Conservation (phyloP, 2,113 vertebrate genomes). For the Drymodes brunneopygia region DNA sequence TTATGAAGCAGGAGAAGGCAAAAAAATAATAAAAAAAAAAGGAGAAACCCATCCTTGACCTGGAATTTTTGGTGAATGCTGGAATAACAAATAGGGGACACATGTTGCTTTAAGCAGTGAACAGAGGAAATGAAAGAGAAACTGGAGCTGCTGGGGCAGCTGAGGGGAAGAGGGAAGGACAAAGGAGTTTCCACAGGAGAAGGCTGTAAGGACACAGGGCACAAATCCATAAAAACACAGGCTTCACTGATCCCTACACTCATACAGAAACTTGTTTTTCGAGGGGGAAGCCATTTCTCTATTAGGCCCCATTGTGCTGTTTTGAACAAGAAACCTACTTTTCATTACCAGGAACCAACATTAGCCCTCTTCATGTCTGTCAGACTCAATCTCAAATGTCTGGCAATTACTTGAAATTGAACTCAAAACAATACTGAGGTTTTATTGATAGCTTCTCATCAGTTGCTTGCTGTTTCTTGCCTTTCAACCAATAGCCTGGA, state of each 20-base stretch:
- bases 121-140: not conserved
- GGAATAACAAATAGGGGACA: not conserved
- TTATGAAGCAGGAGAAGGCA: not conserved
- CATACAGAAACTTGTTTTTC: not conserved
- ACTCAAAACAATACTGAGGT: conserved; percentile 21
- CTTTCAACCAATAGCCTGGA: conserved; percentile 7
- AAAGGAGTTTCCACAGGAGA: not conserved
- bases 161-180: not conserved
- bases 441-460: conserved; percentile 48
- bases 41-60: not conserved
- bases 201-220: not conserved
- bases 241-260: not conserved
- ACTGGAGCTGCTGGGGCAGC: not conserved
- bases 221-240: not conserved
- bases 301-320: conserved; percentile 4
- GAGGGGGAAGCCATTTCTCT: not conserved
- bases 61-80: not conserved
- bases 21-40: not conserved
- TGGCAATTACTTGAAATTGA: conserved; percentile 45
- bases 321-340: conserved; percentile 19
- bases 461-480: conserved; percentile 3
- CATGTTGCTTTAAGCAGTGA: not conserved
- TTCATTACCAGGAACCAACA: not conserved
- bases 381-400: conserved; percentile 12
- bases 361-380: conserved; percentile 21